Evolutionary conservation across 2,113 vertebrate genomes (phyloP), one percentile per base, ranked within the genome.

Genomic region (Alaudala cheleensis): DNA sequence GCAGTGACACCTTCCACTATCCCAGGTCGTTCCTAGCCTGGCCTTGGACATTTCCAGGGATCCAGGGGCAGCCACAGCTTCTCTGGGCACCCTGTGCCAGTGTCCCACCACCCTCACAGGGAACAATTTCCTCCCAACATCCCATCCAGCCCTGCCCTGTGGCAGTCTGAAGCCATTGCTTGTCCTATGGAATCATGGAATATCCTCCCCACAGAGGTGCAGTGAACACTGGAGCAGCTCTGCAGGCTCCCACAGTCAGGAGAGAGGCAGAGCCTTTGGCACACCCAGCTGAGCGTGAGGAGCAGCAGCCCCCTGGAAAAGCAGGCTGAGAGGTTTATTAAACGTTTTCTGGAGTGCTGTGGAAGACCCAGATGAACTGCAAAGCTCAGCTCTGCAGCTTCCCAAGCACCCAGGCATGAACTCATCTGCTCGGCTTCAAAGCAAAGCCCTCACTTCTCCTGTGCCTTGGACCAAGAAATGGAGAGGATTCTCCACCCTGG

Each of bases 401-500:
- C 86, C 81, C 81, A 6, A 64, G 73, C 65, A 39, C 77, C 4
- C 17, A 88, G 80, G 37, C 81, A 81, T 39, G 65, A 92, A 95
- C 73, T 91, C 91, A 87, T 74, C 84, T 81, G 31, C 73, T 81
- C 28, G 9, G 79, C 92, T 95, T 90, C 93, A 95, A 91, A 96
- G 85, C 19, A 57, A 54, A 93, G 40, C 49, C 76, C 89, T 67
- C 18, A 0, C 31, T 39, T 39, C 81, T 76, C 89, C 9, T 14
- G 24, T 13, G 34, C 84, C 53, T 40, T 23, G 50, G 91, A 84
- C 72, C 71, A 19, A 70, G 37, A 89, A 58, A 10, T 9, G 17
- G 47, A 90, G 67, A 58, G 37, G 84, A 57, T 92, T 92, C 93
- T 91, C 91, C 73, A 50, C 12, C 2, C 2, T 29, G 12, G 87